These are phyloP conservation scores for Ceraclea dissimilis DNA, from an alignment of 2,888 invertebrate genomes.

Conservation along the genomic window DNA sequence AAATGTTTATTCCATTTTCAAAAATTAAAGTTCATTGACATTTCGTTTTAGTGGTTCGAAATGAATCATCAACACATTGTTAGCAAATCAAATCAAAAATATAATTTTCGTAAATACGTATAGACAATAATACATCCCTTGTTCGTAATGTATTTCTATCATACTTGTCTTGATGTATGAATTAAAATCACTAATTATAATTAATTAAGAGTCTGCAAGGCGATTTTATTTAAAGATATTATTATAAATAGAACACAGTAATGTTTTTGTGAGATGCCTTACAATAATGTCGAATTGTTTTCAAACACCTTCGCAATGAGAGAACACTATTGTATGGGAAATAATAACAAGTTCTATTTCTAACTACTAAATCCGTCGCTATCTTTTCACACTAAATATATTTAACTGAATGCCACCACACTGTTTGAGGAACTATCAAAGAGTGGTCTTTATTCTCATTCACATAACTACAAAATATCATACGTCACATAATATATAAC, in stretches of 20 bases:
- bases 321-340: conserved; percentile 17
- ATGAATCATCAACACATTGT: too few species aligned
- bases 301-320: conserved; percentile 19
- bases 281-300: conserved; percentile 16
- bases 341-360: conserved; percentile 5
- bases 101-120: background rate
- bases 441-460: conserved; percentile 23
- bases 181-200: too few species aligned
- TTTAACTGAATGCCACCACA: conserved; percentile 22
- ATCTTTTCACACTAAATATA: conserved; percentile 25
- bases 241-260: conserved; percentile 18
- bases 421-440: conserved; percentile 22
- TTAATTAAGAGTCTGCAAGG: conserved; percentile 10
- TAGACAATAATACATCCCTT: too few species aligned
- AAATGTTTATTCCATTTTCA: too few species aligned
- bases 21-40: too few species aligned
- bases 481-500: background rate
- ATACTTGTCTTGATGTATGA: too few species aligned
- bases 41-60: too few species aligned
- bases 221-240: background rate
- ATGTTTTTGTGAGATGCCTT: conserved; percentile 15
- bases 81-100: too few species aligned
- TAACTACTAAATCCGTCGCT: conserved; percentile 13
- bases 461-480: too few species aligned
- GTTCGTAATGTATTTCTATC: too few species aligned